These are phyloP conservation scores for Callyntrura guangdongensis DNA, from an alignment of 2,888 invertebrate species.

Conservation along the genomic window DNA sequence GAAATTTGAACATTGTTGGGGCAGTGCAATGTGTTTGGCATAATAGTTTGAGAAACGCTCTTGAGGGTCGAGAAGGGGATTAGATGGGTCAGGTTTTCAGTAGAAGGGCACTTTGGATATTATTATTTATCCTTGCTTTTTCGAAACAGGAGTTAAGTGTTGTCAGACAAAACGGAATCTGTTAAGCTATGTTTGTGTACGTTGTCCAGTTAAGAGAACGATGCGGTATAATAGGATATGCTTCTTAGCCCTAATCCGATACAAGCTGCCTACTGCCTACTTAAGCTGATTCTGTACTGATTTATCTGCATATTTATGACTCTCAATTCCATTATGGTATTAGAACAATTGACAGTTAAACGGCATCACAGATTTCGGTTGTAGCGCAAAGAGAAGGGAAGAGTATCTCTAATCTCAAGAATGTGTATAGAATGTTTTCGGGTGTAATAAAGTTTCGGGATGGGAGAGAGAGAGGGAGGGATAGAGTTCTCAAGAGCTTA, in stretches of 20 bases:
- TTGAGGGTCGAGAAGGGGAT: slow-evolving; percentile 66
- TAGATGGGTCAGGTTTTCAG: slow-evolving; percentile 68
- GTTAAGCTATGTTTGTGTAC: slow-evolving; percentile 52
- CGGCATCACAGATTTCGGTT: slow-evolving; percentile 18
- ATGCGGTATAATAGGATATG: slow-evolving; percentile 8
- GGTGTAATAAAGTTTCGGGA: not conserved
- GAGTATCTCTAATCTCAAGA: not conserved
- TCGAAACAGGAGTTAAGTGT: slow-evolving; percentile 69
- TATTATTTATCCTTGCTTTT: slow-evolving; percentile 60
- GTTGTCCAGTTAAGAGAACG: slow-evolving; percentile 13
- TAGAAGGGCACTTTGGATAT: slow-evolving; percentile 40
- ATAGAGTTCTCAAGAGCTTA: not conserved
- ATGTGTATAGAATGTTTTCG: not conserved
- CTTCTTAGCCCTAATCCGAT: slow-evolving; percentile 57
- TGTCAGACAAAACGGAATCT: slow-evolving; percentile 62
- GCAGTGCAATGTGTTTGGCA: not conserved
- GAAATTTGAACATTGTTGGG: not conserved
- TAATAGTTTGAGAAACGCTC: slow-evolving; percentile 1
- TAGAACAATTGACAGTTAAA: slow-evolving; percentile 61
- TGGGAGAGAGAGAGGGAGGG: not conserved
- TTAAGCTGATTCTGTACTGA: slow-evolving; percentile 43
- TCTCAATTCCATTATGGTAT: slow-evolving; percentile 73
- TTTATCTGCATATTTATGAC: slow-evolving; percentile 72
- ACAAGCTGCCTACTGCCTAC: slow-evolving; percentile 35
- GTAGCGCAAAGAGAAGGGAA: not conserved